These are phyloP conservation scores for Andrena chrysosceles DNA, from an alignment of 2,888 invertebrate species.

Conservation along the genomic window DNA sequence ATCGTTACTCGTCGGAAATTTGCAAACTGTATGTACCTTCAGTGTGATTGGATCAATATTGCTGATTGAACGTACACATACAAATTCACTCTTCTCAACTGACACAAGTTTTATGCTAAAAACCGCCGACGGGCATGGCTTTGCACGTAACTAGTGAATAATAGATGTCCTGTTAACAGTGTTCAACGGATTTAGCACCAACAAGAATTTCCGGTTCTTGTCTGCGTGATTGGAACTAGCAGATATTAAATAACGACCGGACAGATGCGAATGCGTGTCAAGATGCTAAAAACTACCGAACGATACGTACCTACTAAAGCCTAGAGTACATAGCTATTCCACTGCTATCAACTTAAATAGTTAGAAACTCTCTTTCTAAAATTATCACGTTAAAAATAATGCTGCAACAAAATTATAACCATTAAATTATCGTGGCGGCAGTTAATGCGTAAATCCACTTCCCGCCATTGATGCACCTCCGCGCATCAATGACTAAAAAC, in stretches of 20 bases:
- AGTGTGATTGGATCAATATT: background rate
- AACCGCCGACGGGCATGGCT: background rate
- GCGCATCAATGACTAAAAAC: background rate
- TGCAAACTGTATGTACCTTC: background rate
- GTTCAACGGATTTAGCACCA: slow-evolving; percentile 8
- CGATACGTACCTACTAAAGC: slow-evolving; percentile 2
- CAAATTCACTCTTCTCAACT: too few species aligned
- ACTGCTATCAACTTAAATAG: background rate
- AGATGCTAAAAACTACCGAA: background rate
- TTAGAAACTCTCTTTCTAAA: background rate
- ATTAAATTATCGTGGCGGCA: background rate
- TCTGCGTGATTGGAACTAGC: background rate
- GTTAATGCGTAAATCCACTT: slow-evolving; percentile 7
- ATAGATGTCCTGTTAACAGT: background rate
- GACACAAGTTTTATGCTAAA: background rate
- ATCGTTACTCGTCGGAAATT: background rate
- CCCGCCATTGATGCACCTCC: background rate
- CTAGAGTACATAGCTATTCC: background rate
- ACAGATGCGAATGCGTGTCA: background rate
- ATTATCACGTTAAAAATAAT: background rate
- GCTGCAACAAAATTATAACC: background rate
- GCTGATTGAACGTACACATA: too few species aligned
- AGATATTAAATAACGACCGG: background rate
- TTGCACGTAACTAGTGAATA: background rate
- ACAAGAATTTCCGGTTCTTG: background rate